Percentiles rank a stretch among this genome's conserved stretches.
Conservation (phyloP, 1,140 invertebrate genomes). For the Hydropsyche tenuis region DNA sequence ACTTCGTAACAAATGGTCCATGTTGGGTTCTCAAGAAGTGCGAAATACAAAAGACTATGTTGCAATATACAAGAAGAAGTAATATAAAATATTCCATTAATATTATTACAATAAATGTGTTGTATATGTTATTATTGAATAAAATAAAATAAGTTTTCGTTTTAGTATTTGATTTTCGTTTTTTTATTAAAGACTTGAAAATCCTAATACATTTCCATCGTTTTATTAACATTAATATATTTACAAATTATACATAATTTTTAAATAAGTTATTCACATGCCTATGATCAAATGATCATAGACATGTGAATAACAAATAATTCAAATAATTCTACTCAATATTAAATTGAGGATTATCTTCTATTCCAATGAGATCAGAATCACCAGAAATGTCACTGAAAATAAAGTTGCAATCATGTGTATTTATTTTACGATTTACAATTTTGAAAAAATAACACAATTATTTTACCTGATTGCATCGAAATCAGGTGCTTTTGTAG, state of each 20-base stretch:
- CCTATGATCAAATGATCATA: too few relatives aligned
- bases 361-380: slow-evolving; percentile 69
- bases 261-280: too few relatives aligned
- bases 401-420: slow-evolving; percentile 29
- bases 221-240: too few relatives aligned
- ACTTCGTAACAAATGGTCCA: slow-evolving; percentile 57
- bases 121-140: too few relatives aligned
- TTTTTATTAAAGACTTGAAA: too few relatives aligned
- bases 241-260: too few relatives aligned
- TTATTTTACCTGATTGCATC: slow-evolving; percentile 60
- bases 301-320: too few relatives aligned
- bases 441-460: neutral
- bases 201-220: too few relatives aligned
- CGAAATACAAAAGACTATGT: slow-evolving; percentile 57
- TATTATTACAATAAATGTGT: neutral
- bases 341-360: slow-evolving; percentile 67
- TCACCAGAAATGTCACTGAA: slow-evolving; percentile 65
- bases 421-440: slow-evolving; percentile 33
- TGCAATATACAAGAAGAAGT: slow-evolving; percentile 54
- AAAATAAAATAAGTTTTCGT: slow-evolving; percentile 5
- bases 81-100: neutral
- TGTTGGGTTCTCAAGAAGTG: slow-evolving; percentile 56
- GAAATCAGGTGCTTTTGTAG: slow-evolving; percentile 59
- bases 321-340: too few relatives aligned
- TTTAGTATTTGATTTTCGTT: neutral